Conservation (phyloP, 35 echinoderm and acorn worm genomes). For the Holothuria glaberrima region DNA sequence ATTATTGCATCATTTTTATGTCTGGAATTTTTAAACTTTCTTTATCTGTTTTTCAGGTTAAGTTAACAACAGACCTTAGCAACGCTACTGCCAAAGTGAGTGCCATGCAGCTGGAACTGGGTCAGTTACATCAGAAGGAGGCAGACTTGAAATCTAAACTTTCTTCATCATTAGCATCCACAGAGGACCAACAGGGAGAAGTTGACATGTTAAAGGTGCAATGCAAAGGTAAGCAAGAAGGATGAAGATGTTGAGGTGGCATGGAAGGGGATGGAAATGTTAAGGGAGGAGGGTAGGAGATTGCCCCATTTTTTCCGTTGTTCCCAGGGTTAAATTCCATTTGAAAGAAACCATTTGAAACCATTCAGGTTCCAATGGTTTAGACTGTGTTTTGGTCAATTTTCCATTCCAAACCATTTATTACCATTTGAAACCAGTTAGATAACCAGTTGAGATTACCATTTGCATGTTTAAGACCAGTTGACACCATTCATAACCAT, state of each 20-base stretch:
- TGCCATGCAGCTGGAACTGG: slow-evolving; percentile 82
- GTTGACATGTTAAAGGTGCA: slow-evolving; percentile 74
- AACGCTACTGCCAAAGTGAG: slow-evolving; percentile 90
- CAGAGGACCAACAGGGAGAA: slow-evolving; percentile 74
- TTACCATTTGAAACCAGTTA: too few relatives aligned
- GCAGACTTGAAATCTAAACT: slow-evolving; percentile 72
- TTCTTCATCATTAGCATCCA: slow-evolving; percentile 42
- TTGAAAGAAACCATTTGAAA: too few relatives aligned
- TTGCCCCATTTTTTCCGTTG: too few relatives aligned
- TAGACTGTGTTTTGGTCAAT: too few relatives aligned
- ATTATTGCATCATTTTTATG: too few relatives aligned
- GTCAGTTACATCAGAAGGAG: slow-evolving; percentile 83
- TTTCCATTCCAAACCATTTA: too few relatives aligned
- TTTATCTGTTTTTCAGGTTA: slow-evolving; percentile 55
- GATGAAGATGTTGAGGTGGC: not conserved
- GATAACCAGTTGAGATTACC: too few relatives aligned
- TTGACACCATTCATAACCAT: too few relatives aligned
- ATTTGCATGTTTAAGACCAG: too few relatives aligned
- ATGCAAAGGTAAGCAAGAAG: slow-evolving; percentile 51
- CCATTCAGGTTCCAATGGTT: too few relatives aligned
- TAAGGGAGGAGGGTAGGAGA: not conserved
- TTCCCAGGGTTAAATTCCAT: too few relatives aligned
- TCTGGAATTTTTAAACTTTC: too few relatives aligned
- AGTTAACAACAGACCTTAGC: slow-evolving; percentile 87
- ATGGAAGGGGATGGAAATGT: not conserved